These are phyloP conservation scores for Metopia argyrocephala DNA, from an alignment of 2,888 invertebrate genomes.

Conservation along the genomic window DNA sequence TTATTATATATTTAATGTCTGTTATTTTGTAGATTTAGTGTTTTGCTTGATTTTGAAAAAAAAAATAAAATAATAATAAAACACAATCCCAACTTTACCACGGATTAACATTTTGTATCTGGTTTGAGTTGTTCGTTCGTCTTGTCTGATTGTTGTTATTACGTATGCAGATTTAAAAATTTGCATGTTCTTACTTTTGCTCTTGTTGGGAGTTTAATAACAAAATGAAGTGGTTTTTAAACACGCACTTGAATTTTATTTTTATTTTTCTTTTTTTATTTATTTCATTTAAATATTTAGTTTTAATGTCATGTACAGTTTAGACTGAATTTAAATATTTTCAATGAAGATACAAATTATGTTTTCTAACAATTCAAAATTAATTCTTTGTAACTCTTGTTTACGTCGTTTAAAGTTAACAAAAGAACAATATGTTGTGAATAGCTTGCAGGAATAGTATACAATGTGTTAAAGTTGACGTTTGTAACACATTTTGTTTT, in stretches of 20 bases:
- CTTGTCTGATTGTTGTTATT: slow-evolving; percentile 39
- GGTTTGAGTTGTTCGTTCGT: slow-evolving; percentile 6
- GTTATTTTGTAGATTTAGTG: slow-evolving; percentile 36
- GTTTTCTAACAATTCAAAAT: neutral
- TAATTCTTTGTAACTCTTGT: no score
- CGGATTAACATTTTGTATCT: slow-evolving; percentile 52
- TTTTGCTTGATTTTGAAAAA: neutral
- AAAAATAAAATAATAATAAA: slow-evolving; percentile 35
- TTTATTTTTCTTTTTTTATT: neutral
- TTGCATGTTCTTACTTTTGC: slow-evolving; percentile 20
- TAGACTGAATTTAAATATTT: neutral
- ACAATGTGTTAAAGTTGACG: no score
- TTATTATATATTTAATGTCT: slow-evolving; percentile 69
- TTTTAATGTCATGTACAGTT: neutral
- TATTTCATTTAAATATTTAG: neutral
- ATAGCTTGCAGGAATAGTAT: no score
- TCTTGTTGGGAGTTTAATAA: slow-evolving; percentile 19
- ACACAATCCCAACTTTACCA: neutral
- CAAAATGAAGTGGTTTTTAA: slow-evolving; percentile 37
- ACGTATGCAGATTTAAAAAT: slow-evolving; percentile 51
- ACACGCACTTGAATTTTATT: slow-evolving; percentile 47
- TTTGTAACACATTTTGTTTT: no score
- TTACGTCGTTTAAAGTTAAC: no score
- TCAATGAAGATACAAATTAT: neutral
- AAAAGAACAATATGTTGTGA: no score